These are phyloP conservation scores for Mastacembelus armatus DNA, from an alignment of 2,797 vertebrate species.

Conservation along the genomic window DNA sequence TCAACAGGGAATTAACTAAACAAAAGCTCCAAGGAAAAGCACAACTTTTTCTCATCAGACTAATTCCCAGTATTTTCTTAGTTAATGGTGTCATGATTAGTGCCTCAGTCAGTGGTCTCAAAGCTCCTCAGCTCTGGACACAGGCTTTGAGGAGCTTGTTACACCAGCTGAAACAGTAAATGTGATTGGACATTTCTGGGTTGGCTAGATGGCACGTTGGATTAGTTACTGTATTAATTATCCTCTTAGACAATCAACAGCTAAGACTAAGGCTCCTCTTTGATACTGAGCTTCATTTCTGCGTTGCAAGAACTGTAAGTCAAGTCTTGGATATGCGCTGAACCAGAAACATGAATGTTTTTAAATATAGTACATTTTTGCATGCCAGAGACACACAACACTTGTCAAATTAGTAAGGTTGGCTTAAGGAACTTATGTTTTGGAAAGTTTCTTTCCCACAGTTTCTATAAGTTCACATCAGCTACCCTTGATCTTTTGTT, in stretches of 20 bases:
- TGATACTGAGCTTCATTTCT: conserved; percentile 69
- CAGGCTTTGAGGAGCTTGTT: conserved; percentile 73
- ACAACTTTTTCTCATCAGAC: conserved; percentile 78
- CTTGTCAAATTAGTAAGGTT: conserved; percentile 72
- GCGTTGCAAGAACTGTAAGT: conserved; percentile 53
- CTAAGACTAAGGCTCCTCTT: conserved; percentile 76
- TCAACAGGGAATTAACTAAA: conserved; percentile 87
- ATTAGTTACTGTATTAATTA: conserved; percentile 81
- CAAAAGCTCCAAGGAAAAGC: conserved; percentile 79
- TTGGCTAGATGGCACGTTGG: conserved; percentile 80
- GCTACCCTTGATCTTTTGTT: too few species aligned
- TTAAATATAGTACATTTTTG: conserved; percentile 78
- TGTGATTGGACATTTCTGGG: conserved; percentile 82
- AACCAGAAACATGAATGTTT: conserved; percentile 54
- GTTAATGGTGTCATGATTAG: conserved; percentile 78
- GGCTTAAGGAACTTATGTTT: conserved; percentile 53
- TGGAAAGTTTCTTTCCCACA: too few species aligned
- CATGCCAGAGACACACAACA: conserved; percentile 72
- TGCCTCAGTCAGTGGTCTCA: conserved; percentile 73
- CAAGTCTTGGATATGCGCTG: conserved; percentile 52
- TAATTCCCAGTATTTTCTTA: conserved; percentile 82
- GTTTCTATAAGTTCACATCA: conserved; percentile 41
- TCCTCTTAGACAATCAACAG: conserved; percentile 79
- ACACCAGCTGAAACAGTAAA: conserved; percentile 65
- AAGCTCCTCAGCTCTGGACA: conserved; percentile 69